Percentiles rank a stretch among this genome's conserved stretches.
phyloP scores from a whole-genome alignment of 2,113 vertebrate species.

The Neodon shergylaensis region DNA sequence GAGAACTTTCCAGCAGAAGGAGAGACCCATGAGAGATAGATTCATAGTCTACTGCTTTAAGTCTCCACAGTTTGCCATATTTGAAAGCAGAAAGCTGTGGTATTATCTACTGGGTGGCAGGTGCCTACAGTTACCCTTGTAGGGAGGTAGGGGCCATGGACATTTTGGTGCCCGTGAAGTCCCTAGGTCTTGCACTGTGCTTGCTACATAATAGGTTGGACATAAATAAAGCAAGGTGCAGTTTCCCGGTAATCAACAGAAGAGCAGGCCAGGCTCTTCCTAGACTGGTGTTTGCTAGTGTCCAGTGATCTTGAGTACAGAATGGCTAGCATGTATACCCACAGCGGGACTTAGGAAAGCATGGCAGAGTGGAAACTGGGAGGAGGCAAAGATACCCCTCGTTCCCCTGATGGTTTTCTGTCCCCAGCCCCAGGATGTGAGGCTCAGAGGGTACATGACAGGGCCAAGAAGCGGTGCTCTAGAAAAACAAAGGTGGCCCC shows the following conservation, averaged over 20 bases:
- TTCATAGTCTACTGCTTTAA: not conserved
- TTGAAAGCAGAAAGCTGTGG: not conserved
- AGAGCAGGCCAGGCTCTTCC: not conserved
- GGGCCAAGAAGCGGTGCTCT: not conserved
- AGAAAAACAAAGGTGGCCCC: not conserved
- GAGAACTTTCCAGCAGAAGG: not conserved
- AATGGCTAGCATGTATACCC: not conserved
- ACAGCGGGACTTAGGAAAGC: not conserved
- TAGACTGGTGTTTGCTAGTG: not conserved
- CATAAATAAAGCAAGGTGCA: not conserved
- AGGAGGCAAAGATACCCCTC: too few species aligned
- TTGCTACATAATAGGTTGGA: not conserved
- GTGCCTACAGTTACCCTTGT: not conserved
- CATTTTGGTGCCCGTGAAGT: not conserved
- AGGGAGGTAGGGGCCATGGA: too few species aligned
- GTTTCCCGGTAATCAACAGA: not conserved
- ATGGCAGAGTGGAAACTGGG: not conserved
- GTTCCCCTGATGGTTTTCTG: not conserved
- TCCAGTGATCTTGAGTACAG: too few species aligned
- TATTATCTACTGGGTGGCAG: not conserved
- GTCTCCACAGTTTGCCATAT: not conserved
- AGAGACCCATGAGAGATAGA: not conserved
- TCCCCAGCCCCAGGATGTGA: not conserved
- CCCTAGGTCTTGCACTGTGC: not conserved
- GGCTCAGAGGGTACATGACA: not conserved